Base-by-base conservation (phyloP, 1,140 invertebrate species). In the Plectrocnemia conspersa region DNA sequence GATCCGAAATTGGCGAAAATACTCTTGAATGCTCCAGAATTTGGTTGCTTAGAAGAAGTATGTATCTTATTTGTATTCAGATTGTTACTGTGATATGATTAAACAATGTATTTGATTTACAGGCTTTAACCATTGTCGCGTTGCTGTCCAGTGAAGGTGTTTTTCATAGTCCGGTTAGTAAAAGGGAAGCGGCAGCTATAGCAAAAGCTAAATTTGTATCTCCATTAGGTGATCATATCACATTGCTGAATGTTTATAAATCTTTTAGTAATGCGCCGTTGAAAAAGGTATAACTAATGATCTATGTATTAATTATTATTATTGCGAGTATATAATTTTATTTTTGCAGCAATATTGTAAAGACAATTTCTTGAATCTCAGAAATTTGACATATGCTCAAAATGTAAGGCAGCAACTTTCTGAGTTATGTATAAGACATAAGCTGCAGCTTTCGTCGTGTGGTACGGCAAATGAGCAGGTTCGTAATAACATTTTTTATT, bases 151-250 rank as follows among this genome's bases (percentile, higher is more conserved):
- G 79, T 56, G 81, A 84, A 68, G 81, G 79, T 56, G 68, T 84
- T 7, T 79, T 82, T 57, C 65, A 80, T 29, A 76, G 69, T 54
- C 77, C 77, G 3, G 66, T 76, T 56, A 74, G 77, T 38, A 80
- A 85, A 70, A 69, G 78, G 52, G 85, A 87, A 65, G 78, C 87
- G 67, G 85, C 84, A 2, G 63, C 79, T 11, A 76, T 77, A 56
- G 79, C 82, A 7, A 79, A 84, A 66, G 76, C 80, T 45, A 96
- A 95, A 70, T 97, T 97, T 73, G 69, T 81, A 47, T 89, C 91
- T 0, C 79, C 82, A 38, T 82, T 93, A 63, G 95, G 96, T 7
- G 96, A 99, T 75, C 93, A 96, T 66, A 78, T 98, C 1, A 97
- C 89, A 7, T 72, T 97, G 23, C 72, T 98, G 0, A 97, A 97